These are phyloP conservation scores for Nomada fucata DNA, from an alignment of 2,888 invertebrate genomes.

Conservation along the genomic window DNA sequence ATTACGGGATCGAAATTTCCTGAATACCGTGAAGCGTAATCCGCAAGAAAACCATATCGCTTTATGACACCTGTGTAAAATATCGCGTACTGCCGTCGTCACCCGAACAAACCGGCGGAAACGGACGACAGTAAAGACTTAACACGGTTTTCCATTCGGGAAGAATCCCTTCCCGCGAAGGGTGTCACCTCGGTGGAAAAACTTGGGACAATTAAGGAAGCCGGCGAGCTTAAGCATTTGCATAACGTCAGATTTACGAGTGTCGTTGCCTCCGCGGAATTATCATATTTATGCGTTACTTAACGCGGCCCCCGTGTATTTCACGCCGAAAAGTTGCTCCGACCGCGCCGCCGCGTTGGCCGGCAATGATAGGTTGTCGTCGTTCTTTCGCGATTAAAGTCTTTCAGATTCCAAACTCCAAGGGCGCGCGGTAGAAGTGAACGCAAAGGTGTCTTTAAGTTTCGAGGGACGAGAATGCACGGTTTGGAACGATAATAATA, in stretches of 20 bases:
- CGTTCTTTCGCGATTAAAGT: slow-evolving; percentile 44
- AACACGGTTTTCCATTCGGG: not conserved
- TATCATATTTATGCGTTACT: slow-evolving; percentile 45
- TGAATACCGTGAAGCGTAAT: slow-evolving; percentile 11
- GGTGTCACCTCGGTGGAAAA: slow-evolving; percentile 13
- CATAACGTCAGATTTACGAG: slow-evolving; percentile 44
- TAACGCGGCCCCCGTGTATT: slow-evolving; percentile 31
- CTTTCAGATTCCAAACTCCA: slow-evolving; percentile 1
- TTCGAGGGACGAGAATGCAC: too few relatives aligned
- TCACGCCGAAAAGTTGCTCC: slow-evolving; percentile 32
- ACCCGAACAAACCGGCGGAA: not conserved
- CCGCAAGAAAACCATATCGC: not conserved
- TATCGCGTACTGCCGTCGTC: too few relatives aligned
- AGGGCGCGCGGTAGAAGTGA: too few relatives aligned
- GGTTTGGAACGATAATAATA: too few relatives aligned
- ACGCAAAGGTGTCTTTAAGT: too few relatives aligned
- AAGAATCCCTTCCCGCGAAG: not conserved
- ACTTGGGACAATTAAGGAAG: slow-evolving; percentile 34
- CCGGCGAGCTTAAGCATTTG: slow-evolving; percentile 30
- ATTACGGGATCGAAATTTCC: not conserved
- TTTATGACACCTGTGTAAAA: too few relatives aligned
- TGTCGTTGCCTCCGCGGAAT: slow-evolving; percentile 39
- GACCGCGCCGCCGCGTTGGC: not conserved
- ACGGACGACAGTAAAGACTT: not conserved
- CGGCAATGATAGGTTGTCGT: slow-evolving; percentile 14